Evolutionary conservation across 2,113 vertebrate genomes (phyloP).

Genomic region (Anhinga anhinga): DNA sequence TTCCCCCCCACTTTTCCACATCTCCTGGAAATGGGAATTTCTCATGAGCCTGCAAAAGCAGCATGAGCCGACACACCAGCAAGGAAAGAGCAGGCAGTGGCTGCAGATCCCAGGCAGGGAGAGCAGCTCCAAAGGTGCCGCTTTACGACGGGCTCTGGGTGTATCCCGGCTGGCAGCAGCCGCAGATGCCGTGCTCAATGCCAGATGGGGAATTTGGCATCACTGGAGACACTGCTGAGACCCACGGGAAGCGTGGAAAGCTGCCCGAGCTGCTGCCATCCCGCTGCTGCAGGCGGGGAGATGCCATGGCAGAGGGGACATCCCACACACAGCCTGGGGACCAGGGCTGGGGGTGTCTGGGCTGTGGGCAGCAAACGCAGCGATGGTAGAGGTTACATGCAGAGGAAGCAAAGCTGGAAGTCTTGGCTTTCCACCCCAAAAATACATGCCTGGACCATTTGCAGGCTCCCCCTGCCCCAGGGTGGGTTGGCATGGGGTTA

Average conservation of each 20-base stretch:
- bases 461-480: background rate
- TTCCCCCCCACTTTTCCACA: background rate
- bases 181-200: rapidly evolving
- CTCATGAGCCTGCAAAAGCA: background rate
- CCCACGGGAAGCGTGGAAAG: rapidly evolving
- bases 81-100: rapidly evolving
- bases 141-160: rapidly evolving
- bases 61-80: rapidly evolving
- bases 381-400: rapidly evolving
- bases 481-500: background rate
- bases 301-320: rapidly evolving
- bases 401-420: background rate
- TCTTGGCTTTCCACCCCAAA: background rate
- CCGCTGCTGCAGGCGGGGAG: rapidly evolving
- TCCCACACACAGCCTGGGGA: background rate
- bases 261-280: background rate
- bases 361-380: background rate
- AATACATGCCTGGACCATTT: rapidly evolving
- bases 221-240: background rate
- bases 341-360: background rate
- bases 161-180: background rate
- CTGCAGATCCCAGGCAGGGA: background rate
- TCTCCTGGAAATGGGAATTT: background rate
- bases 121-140: background rate
- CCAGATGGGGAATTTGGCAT: background rate